Base-by-base conservation (phyloP, 1,140 invertebrate genomes). In the Steinernema feltiae region DNA sequence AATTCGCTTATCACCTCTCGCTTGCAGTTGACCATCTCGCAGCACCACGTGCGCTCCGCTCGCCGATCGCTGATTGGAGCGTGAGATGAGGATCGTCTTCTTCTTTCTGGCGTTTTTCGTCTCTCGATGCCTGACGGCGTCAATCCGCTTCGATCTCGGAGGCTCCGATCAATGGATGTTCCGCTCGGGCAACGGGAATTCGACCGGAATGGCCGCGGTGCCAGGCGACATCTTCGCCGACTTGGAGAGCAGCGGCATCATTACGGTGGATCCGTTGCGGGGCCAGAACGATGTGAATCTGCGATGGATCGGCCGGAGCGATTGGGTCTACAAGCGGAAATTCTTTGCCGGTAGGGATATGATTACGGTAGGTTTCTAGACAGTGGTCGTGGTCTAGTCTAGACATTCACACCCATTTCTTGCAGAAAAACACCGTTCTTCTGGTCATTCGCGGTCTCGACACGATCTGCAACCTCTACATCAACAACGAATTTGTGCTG, bases 391-490 rank as follows among this genome's bases (percentile, higher is more conserved):
- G 3, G 12, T 18, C 69, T n/a, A 21, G 21, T 73, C 72, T 73
- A 7, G 21, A 24, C 12, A 7, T 41, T 73, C 48, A 74, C 18
- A 30, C 18, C 73, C 73, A 32, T 74, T 32, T 30, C 24, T 17
- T 73, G 69, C 77, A 78, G 79, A 71, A 70, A 46, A 24, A 27
- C 21, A n/a, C 29, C 3, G n/a, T 21, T 12, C 32, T 69, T 21
- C 48, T 82, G 17, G 69, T 80, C 21, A 30, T 78, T 74, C 89
- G 95, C 80, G 94, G 95, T 7, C 85, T 97, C 3, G 95, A 98
- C 86, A 96, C 94, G 0, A 89, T 94, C 74, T 88, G 92, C 0
- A 89, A 87, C 69, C 89, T 97, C 27, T 89, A 85, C 80, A 70
- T 97, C 0, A 97, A 97, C 88, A 89, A 89, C 48, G 17, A 84